Evolutionary conservation across 1,140 invertebrate genomes (phyloP), one percentile per base, ranked within the genome.

Genomic region (Acromyrmex echinatior): DNA sequence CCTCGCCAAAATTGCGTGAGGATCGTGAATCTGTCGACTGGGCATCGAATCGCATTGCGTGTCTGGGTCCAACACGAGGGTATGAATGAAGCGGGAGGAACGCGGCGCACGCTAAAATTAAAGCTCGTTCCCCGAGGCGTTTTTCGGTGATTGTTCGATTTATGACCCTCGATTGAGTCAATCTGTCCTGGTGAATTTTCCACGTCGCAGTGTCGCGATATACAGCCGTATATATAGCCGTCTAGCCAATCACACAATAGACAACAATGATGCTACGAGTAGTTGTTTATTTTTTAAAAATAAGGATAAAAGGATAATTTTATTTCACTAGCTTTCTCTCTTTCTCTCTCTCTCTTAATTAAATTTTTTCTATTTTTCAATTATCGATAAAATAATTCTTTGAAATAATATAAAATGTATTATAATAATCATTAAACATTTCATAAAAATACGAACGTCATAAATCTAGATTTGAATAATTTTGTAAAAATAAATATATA

Each of bases 71-170:
- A 16, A 45, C 49, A 56, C 49, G 28, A 51, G 68, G 66, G 62
- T 89, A 89, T 86, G 88, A 87, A 89, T 87, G 88, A 89, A 89
- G 73, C 77, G 87, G 73, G 76, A 63, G 76, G 49, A 74, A 49
- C 39, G 74, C 51, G 58, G 28, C 58, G 63, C 53, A 25, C 62
- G 76, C 84, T 35, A 58, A 51, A 78, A 60, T 65, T 53, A 78
- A 88, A 86, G 60, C 86, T 65, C 66, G 76, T 39, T 79, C 78
- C 80, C 90, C 82, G 81, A 88, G 88, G 79, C 80, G 88, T 76
- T 87, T 70, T 87, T 78, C 91, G 63, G 62, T 79, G 81, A 89
- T 91, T 86, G 74, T 62, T 12, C 80, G 58, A 82, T 90, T 92
- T 90, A 90, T 88, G 82, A 78, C 65, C 28, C 73, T 60, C 77